phyloP scores from a whole-genome alignment of 2,797 vertebrate species.

The Sebastes oblongus region DNA sequence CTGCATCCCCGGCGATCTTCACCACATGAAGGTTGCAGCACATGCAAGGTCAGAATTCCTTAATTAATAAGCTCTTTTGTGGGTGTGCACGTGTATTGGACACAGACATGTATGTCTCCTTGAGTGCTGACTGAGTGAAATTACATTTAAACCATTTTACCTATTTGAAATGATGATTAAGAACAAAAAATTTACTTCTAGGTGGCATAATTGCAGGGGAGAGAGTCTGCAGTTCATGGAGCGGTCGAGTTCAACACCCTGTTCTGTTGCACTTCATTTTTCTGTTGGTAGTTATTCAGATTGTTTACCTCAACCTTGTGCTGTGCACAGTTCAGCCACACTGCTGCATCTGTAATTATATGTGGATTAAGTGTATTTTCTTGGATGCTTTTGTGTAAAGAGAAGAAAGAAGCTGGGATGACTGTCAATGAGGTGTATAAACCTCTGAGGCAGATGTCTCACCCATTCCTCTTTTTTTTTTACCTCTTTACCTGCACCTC shows the following conservation, averaged over 20 bases:
- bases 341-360: slow-evolving; percentile 16
- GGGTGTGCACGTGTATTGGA: background rate
- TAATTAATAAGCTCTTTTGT: background rate
- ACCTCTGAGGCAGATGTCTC: slow-evolving; percentile 19
- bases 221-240: background rate
- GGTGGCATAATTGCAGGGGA: background rate
- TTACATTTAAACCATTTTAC: background rate
- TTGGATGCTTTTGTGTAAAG: slow-evolving; percentile 2
- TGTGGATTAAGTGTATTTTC: slow-evolving; percentile 12
- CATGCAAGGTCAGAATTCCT: slow-evolving; percentile 10
- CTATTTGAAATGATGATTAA: background rate
- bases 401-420: background rate
- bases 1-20: background rate
- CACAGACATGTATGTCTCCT: background rate
- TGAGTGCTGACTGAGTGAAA: background rate
- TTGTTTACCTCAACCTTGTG: slow-evolving; percentile 1
- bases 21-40: slow-evolving; percentile 25
- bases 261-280: slow-evolving; percentile 17
- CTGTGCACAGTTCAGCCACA: background rate
- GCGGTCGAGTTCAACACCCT: slow-evolving; percentile 16
- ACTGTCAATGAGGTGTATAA: slow-evolving; percentile 20
- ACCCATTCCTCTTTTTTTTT: background rate
- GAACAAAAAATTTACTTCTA: background rate
- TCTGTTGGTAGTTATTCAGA: slow-evolving; percentile 5
- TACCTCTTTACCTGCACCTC: slow-evolving; percentile 3